Percentiles rank a stretch among this genome's conserved stretches.
Conservation (phyloP, 2,797 vertebrate genomes). For the Aplochiton taeniatus region DNA sequence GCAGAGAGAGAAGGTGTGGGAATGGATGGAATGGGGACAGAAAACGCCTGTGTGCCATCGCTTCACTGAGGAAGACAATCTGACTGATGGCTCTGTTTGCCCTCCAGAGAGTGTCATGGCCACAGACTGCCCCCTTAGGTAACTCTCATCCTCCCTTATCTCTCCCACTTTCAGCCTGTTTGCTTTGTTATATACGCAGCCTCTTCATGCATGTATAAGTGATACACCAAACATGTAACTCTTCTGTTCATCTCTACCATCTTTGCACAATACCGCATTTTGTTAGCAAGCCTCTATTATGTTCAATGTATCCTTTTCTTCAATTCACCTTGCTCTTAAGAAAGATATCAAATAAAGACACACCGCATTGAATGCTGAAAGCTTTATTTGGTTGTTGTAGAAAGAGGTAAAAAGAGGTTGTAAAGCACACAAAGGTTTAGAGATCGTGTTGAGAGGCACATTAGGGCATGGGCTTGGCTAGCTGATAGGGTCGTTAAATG, state of each 20-base stretch:
- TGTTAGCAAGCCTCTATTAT: not conserved
- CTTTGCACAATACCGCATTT: too few species aligned
- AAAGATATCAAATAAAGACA: not conserved
- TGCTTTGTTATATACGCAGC: not conserved
- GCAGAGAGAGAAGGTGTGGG: conserved; percentile 67
- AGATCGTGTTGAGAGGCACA: conserved; percentile 35
- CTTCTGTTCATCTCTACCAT: not conserved
- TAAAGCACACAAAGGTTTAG: conserved; percentile 45
- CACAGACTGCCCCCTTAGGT: conserved; percentile 13
- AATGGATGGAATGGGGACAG: conserved; percentile 78
- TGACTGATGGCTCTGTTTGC: conserved; percentile 52
- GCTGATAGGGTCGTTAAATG: conserved; percentile 49
- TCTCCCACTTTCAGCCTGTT: not conserved
- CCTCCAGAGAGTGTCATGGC: conserved; percentile 59
- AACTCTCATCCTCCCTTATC: not conserved
- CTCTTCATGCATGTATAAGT: too few species aligned
- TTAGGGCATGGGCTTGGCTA: conserved; percentile 42
- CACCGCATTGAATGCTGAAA: conserved; percentile 66
- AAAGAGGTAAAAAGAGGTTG: conserved; percentile 35
- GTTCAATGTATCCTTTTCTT: not conserved
- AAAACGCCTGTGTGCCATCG: conserved; percentile 63
- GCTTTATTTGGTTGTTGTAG: conserved; percentile 70
- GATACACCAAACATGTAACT: not conserved
- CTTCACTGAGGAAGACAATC: conserved; percentile 39
- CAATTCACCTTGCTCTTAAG: not conserved